Percentiles rank a stretch among this genome's conserved stretches.
These are phyloP conservation scores for Amazonetta brasiliensis DNA, from an alignment of 2,797 vertebrate species.

Conservation along the genomic window DNA sequence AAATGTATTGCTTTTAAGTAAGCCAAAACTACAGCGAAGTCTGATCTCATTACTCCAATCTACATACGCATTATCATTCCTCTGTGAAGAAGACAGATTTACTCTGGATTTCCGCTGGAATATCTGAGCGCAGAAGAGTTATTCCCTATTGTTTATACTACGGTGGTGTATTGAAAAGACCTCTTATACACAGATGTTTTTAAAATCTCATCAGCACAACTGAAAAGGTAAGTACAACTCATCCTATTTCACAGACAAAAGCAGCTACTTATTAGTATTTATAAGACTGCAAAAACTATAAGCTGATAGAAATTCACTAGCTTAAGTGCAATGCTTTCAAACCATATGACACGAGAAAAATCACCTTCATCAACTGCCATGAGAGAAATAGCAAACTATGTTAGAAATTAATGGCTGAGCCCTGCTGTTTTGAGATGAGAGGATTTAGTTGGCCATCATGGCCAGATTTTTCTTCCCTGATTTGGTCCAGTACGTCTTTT, in stretches of 20 bases:
- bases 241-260: neutral
- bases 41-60: neutral
- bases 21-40: neutral
- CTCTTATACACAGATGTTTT: neutral
- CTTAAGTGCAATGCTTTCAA: neutral
- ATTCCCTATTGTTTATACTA: neutral
- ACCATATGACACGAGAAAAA: neutral
- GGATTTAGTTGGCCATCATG: neutral
- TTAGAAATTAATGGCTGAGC: rapidly evolving
- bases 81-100: neutral
- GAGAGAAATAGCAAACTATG: neutral
- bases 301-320: neutral
- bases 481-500: neutral
- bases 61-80: rapidly evolving
- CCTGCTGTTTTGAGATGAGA: neutral
- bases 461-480: neutral
- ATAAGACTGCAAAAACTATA: neutral
- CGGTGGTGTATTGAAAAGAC: rapidly evolving
- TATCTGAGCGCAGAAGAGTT: neutral
- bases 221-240: neutral
- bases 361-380: no score
- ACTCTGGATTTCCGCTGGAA: neutral
- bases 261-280: neutral
- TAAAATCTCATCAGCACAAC: neutral
- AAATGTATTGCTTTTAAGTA: neutral